These are phyloP conservation scores for Enoplosus armatus DNA, from an alignment of 2,797 vertebrate species.

Conservation along the genomic window DNA sequence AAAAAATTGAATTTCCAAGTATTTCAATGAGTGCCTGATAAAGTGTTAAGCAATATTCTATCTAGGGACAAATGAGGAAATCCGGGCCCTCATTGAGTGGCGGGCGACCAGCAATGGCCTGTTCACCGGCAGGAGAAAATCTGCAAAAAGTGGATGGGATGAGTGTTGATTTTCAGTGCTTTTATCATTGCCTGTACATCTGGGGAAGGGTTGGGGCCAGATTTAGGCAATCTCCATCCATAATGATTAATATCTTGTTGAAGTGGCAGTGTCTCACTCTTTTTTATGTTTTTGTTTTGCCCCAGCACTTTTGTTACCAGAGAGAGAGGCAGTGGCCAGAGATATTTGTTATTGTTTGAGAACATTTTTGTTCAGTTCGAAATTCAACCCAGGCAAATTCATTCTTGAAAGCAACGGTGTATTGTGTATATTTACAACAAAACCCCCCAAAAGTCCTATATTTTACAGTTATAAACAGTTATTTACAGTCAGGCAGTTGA, in stretches of 20 bases:
- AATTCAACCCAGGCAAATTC: neutral
- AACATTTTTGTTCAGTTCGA: neutral
- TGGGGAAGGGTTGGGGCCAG: slow-evolving; percentile 1
- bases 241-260: too few species aligned
- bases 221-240: neutral
- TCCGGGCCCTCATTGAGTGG: neutral
- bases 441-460: too few species aligned
- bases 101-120: neutral
- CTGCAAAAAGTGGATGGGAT: slow-evolving; percentile 12
- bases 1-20: too few species aligned
- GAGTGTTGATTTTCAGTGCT: slow-evolving; percentile 21
- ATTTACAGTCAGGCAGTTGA: too few species aligned
- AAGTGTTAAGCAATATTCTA: slow-evolving; percentile 2
- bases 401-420: neutral
- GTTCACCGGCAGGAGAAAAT: neutral
- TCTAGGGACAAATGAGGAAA: slow-evolving; percentile 24
- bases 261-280: too few species aligned
- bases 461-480: too few species aligned
- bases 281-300: too few species aligned
- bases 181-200: slow-evolving; percentile 14
- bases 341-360: neutral
- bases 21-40: too few species aligned
- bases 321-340: too few species aligned
- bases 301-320: too few species aligned
- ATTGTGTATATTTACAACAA: neutral